phyloP scores from a whole-genome alignment of 2,113 vertebrate species.

The Myiozetetes cayanensis region DNA sequence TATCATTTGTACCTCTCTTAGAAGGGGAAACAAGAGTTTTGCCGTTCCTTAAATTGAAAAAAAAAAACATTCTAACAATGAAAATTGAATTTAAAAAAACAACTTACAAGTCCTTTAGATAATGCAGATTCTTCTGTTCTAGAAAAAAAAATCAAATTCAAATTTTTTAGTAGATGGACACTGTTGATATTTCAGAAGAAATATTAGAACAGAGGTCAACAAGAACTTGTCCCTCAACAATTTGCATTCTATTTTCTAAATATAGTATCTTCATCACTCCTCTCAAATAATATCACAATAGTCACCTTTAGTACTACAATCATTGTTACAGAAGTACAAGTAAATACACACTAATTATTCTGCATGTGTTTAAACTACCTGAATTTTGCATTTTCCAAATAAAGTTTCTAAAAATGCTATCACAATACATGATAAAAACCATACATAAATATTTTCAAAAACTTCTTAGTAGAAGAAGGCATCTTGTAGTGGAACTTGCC shows the following conservation, averaged over 20 bases:
- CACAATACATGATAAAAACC: not conserved
- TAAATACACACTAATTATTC: not conserved
- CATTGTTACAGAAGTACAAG: not conserved
- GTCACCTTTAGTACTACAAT: not conserved
- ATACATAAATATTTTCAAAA: not conserved
- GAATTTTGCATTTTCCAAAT: not conserved
- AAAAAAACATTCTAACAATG: not conserved
- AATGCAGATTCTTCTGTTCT: conserved; percentile 90
- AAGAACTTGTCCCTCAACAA: not conserved
- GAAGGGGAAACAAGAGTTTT: not conserved
- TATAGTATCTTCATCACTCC: rapidly evolving
- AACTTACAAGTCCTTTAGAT: conserved; percentile 92
- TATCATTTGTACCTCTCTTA: not conserved
- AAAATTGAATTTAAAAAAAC: not conserved
- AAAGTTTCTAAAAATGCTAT: not conserved
- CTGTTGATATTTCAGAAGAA: not conserved
- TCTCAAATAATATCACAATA: not conserved
- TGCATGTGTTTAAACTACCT: not conserved
- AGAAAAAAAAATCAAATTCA: conserved; percentile 44
- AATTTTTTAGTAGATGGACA: not conserved
- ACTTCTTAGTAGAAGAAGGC: not conserved
- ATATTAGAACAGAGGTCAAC: not conserved
- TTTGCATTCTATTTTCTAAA: not conserved
- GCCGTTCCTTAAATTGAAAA: not conserved
- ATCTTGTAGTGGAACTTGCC: not conserved